phyloP scores from a whole-genome alignment of 1,140 invertebrate genomes.

The Subanguina moxae region DNA sequence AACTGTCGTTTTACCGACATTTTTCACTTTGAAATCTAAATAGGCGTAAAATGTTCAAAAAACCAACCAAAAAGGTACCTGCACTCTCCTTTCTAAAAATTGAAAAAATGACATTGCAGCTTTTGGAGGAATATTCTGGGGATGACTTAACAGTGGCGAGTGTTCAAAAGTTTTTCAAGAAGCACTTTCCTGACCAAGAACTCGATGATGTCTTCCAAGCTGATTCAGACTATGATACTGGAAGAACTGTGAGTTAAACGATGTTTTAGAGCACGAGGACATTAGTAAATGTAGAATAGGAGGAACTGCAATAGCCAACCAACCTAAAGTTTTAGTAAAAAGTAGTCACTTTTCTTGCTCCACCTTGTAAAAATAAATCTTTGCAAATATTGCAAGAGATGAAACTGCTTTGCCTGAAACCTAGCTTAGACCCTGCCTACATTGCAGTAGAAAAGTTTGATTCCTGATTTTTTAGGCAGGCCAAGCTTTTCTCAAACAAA shows the following conservation, averaged over 20 bases:
- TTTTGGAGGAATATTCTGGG: conserved; percentile 56
- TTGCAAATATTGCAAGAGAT: not conserved
- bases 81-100: too few species aligned
- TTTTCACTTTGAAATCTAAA: too few species aligned
- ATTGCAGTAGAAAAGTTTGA: not conserved
- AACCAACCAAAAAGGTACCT: too few species aligned
- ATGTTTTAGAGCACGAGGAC: not conserved
- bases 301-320: too few species aligned
- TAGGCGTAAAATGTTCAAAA: too few species aligned
- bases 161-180: conserved; percentile 71
- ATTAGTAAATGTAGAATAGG: too few species aligned
- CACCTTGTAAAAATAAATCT: conserved; percentile 12
- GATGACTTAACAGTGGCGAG: conserved; percentile 66
- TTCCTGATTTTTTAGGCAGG: conserved; percentile 66
- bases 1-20: too few species aligned
- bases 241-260: conserved; percentile 63
- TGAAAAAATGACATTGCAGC: conserved; percentile 31
- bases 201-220: conserved; percentile 76
- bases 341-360: too few species aligned
- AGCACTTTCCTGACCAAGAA: conserved; percentile 69
- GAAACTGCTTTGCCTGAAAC: not conserved
- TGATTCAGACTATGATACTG: conserved; percentile 85
- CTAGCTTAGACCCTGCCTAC: too few species aligned
- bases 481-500: conserved; percentile 75
- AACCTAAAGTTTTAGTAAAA: too few species aligned